phyloP scores from a whole-genome alignment of 2,113 vertebrate genomes.

The Alectura lathami region DNA sequence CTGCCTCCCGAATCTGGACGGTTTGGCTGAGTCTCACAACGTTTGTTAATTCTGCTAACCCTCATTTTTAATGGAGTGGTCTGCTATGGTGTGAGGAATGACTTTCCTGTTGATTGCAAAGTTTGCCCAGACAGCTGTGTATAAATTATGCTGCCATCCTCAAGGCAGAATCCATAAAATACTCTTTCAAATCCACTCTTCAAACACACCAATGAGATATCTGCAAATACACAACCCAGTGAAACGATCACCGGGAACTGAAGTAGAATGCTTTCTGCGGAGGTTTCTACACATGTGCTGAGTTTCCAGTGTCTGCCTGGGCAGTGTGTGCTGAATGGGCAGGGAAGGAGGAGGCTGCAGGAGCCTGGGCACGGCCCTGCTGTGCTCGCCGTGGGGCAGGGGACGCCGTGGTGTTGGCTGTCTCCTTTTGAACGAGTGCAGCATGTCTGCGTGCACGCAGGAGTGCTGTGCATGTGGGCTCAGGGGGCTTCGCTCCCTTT shows the following conservation, averaged over 20 bases:
- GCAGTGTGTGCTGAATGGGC: neutral
- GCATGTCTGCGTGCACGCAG: neutral
- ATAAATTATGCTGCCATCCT: constrained; percentile 48
- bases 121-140: constrained; percentile 1
- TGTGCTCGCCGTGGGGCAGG: neutral
- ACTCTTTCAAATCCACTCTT: neutral
- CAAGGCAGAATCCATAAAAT: constrained; percentile 57
- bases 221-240: neutral
- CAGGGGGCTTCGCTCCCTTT: neutral
- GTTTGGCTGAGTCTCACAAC: neutral
- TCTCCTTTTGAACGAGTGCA: neutral
- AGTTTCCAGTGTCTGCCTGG: neutral
- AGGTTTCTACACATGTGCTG: neutral
- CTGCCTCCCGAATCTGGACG: neutral
- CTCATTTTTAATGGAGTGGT: constrained; percentile 18
- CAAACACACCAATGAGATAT: neutral
- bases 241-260: neutral
- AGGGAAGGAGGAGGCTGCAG: neutral
- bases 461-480: rapidly evolving
- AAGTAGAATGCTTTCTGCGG: neutral
- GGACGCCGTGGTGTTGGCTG: neutral
- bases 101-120: constrained; percentile 11
- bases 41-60: neutral
- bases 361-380: neutral
- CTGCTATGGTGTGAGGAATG: neutral